phyloP scores from a whole-genome alignment of 1,140 invertebrate species.

The Helicorthomorpha holstii region DNA sequence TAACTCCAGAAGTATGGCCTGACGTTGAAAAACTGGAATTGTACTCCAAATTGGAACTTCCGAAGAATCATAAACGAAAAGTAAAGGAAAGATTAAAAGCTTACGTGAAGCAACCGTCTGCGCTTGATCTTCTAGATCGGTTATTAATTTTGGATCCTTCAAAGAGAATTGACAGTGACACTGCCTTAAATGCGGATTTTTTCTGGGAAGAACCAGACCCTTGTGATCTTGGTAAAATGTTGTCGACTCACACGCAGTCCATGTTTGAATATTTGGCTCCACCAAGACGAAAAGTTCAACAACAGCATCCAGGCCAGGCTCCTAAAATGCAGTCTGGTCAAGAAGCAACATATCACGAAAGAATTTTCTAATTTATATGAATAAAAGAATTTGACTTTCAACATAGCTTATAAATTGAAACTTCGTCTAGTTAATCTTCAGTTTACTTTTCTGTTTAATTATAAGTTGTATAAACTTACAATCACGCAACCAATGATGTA shows the following conservation, averaged over 20 bases:
- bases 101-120: constrained; percentile 81
- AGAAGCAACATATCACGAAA: constrained; percentile 54
- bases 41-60: constrained; percentile 78
- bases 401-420: too few species aligned
- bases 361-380: too few species aligned
- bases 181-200: constrained; percentile 91
- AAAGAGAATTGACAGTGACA: constrained; percentile 78
- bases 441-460: too few species aligned
- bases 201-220: constrained; percentile 97
- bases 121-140: constrained; percentile 85
- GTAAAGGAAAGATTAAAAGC: constrained; percentile 75
- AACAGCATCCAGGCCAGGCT: constrained; percentile 46
- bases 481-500: too few species aligned
- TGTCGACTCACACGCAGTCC: constrained; percentile 79
- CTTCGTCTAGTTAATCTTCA: too few species aligned
- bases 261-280: constrained; percentile 94
- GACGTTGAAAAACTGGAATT: constrained; percentile 83
- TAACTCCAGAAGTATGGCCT: constrained; percentile 86
- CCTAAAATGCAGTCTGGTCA: constrained; percentile 26
- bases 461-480: too few species aligned
- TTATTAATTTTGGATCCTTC: constrained; percentile 78
- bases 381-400: too few species aligned
- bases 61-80: constrained; percentile 77
- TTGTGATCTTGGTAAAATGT: constrained; percentile 75
- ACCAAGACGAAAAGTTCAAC: constrained; percentile 44